Conservation (phyloP, 2,888 invertebrate genomes). For the Agrotis ipsilon region DNA sequence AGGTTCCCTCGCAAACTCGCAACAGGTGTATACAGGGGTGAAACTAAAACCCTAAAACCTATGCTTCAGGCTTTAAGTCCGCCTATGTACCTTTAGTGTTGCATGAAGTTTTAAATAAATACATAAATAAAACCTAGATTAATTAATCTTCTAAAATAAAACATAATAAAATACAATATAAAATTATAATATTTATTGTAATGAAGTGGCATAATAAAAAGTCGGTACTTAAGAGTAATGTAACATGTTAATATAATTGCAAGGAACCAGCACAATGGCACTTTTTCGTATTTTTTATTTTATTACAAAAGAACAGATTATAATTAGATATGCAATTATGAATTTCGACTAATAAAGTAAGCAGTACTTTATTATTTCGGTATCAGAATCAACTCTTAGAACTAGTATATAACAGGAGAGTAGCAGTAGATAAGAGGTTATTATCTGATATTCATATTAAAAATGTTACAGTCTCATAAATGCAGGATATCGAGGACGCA, state of each 20-base stretch:
- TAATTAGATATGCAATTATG: conserved; percentile 29
- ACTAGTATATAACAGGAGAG: conserved; percentile 58
- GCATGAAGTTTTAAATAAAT: too few species aligned
- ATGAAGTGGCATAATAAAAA: conserved; percentile 81
- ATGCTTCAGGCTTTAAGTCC: too few species aligned
- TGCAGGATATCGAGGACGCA: conserved; percentile 74
- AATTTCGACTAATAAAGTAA: conserved; percentile 46
- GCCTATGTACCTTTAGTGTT: too few species aligned
- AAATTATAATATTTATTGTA: conserved; percentile 84
- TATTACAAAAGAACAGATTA: conserved; percentile 39
- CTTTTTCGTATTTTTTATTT: conserved; percentile 64
- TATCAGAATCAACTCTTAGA: conserved; percentile 55
- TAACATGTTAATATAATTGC: conserved; percentile 69
- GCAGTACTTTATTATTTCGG: conserved; percentile 33
- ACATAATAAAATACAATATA: conserved; percentile 69
- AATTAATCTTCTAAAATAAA: conserved; percentile 5
- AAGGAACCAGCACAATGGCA: conserved; percentile 86
- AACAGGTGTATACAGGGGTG: too few species aligned
- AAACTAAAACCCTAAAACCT: too few species aligned
- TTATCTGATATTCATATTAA: conserved; percentile 55
- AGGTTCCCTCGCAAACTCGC: too few species aligned
- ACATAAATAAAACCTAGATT: too few species aligned
- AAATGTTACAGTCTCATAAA: conserved; percentile 72
- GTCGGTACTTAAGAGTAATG: conserved; percentile 74
- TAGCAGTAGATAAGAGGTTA: conserved; percentile 42